These are phyloP conservation scores for Apostichopus parvimensis DNA, from an alignment of 35 echinoderm and acorn worm species.

Conservation along the genomic window DNA sequence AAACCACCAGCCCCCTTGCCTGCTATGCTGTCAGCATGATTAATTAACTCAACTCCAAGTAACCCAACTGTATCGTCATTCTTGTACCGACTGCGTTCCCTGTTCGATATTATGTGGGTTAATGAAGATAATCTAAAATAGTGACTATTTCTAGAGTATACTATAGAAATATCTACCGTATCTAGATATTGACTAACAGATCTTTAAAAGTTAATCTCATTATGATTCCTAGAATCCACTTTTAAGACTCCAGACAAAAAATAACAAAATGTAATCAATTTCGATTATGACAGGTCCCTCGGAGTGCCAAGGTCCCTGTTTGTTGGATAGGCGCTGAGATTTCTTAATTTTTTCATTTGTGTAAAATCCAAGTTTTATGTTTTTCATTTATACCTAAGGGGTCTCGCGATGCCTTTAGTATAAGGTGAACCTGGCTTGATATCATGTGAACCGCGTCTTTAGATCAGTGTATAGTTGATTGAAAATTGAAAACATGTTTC, in stretches of 20 bases:
- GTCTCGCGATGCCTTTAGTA: not conserved
- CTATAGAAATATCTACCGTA: too few species aligned
- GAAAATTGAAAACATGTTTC: conserved; percentile 24
- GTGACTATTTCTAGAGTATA: too few species aligned
- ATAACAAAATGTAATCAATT: not conserved
- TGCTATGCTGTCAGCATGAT: too few species aligned
- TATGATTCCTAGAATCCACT: not conserved
- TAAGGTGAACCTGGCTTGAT: not conserved
- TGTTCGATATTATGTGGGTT: too few species aligned
- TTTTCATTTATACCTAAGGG: not conserved
- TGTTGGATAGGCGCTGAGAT: not conserved
- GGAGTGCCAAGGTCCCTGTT: not conserved
- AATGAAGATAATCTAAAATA: too few species aligned
- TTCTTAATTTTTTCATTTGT: not conserved
- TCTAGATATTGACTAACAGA: too few species aligned
- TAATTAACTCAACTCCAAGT: too few species aligned
- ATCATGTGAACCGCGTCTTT: conserved; percentile 2
- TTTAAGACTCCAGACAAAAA: not conserved
- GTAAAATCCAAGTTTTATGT: not conserved
- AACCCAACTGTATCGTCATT: too few species aligned
- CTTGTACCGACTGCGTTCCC: too few species aligned
- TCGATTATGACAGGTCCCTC: too few species aligned
- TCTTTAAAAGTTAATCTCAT: too few species aligned
- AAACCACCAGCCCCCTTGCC: too few species aligned
- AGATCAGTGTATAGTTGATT: not conserved